Conservation (phyloP, 2,888 invertebrate species). For the Tinea trinotella region DNA sequence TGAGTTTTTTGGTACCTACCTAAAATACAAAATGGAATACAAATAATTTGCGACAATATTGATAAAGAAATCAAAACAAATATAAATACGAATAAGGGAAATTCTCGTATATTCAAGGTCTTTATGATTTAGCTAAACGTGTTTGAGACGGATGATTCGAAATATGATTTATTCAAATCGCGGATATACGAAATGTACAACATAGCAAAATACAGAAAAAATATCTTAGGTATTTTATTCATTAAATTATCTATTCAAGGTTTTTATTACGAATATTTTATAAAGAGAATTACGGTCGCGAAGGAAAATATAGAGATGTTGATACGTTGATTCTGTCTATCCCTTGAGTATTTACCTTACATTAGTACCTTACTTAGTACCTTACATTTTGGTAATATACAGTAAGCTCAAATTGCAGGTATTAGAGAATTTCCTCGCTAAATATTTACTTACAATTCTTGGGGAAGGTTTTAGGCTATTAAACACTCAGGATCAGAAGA, state of each 20-base stretch:
- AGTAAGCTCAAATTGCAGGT: no score
- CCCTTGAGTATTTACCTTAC: no score
- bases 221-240: neutral
- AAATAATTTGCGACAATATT: slow-evolving; percentile 9
- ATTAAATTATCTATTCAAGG: neutral
- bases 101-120: slow-evolving; percentile 4
- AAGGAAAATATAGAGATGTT: no score
- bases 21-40: slow-evolving; percentile 4
- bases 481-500: no score
- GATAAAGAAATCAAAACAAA: slow-evolving; percentile 7
- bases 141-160: slow-evolving; percentile 7
- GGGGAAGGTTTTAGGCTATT: no score
- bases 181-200: neutral
- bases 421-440: no score
- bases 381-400: no score
- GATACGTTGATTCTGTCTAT: no score
- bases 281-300: neutral
- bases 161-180: slow-evolving; percentile 11
- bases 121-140: slow-evolving; percentile 4
- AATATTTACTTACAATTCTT: no score
- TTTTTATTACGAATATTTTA: no score
- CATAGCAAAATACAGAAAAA: neutral
- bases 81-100: neutral
- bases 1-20: neutral
- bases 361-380: no score